Base-by-base conservation (phyloP, 2,113 vertebrate species). In the Chroicocephalus ridibundus region DNA sequence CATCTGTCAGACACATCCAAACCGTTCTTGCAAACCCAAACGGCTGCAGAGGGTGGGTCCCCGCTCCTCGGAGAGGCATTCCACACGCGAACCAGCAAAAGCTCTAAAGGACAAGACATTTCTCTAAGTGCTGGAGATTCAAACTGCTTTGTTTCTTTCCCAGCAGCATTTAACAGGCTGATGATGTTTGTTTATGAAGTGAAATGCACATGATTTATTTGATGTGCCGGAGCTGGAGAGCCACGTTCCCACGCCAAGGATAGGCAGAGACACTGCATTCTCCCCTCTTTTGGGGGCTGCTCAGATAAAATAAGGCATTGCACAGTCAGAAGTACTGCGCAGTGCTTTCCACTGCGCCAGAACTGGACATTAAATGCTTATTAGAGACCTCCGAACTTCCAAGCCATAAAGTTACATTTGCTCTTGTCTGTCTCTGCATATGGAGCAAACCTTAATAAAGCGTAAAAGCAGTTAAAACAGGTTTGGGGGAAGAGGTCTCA, bases 161-260 rank as follows among this genome's bases (percentile, higher is more conserved):
- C 91, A 88, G 89, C 94, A 92, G 87, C 84, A 8, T 91, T 86
- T 90, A 86, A 40, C 79, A 90, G 75, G 87, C 96, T 93, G 89
- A 5, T 91, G 88, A 34, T 93, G 82, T 93, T 97, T 97, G 93
- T 93, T 96, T 95, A 91, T 91, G 82, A 93, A 94, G 94, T 78
- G 78, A 97, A 89, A 96, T 47, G 75, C 94, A 91, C 84, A 83
- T 75, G 91, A 97, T 95, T 95, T 93, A 94, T 95, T 95, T 96
- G 86, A 87, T 87, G 62, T 94, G 90, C 90, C 42, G 86, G 75
- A 88, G 71, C 61, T 84, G 75, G 85, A 78, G 80, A 91, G 71
- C 62, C 3, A 0, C 68, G 22, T 97, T 97, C 97, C 93, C 96
- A 96, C 47, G 11, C 84, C 60, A 15, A 82, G 89, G 84, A 58